A percentile compares a stretch with the other conserved stretches of the same genome.
These are phyloP conservation scores for Platygyra sinensis DNA, from an alignment of 64 coral and sea anemone species.

Conservation along the genomic window DNA sequence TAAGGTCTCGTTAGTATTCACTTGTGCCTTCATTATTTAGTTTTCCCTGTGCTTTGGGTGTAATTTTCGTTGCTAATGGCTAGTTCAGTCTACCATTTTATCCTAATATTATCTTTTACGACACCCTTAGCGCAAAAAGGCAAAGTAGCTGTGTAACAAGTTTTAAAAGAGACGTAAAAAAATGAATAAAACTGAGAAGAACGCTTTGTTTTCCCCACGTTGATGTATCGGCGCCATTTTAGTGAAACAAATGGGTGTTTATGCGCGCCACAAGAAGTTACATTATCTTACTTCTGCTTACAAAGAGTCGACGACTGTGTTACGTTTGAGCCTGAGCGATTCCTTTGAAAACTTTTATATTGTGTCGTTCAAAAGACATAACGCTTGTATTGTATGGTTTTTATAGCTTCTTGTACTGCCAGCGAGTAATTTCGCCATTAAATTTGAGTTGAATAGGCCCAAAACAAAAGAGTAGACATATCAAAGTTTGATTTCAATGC, in stretches of 20 bases:
- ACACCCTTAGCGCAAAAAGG: neutral
- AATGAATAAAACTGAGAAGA: neutral
- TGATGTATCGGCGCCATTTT: conserved; percentile 5
- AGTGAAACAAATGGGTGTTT: conserved; percentile 36
- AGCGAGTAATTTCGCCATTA: conserved; percentile 86
- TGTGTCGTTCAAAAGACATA: conserved; percentile 86
- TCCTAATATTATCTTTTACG: conserved; percentile 10
- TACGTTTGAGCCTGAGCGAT: conserved; percentile 80
- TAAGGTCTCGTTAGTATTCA: neutral
- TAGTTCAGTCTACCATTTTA: conserved; percentile 2
- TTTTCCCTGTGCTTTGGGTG: neutral
- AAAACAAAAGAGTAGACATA: conserved; percentile 88
- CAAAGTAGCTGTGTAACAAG: neutral
- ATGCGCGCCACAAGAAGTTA: conserved; percentile 22
- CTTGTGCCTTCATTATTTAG: neutral
- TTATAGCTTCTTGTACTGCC: conserved; percentile 88
- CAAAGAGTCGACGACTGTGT: conserved; percentile 76
- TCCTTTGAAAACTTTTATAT: conserved; percentile 89
- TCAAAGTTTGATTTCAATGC: conserved; percentile 84
- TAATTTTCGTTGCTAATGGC: conserved; percentile 35
- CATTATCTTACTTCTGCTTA: conserved; percentile 69
- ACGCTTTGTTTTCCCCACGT: neutral
- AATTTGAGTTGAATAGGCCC: conserved; percentile 72
- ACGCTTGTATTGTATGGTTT: conserved; percentile 71
- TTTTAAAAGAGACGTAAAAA: neutral